Evolutionary conservation across 1,140 invertebrate species (phyloP), one percentile per base, ranked within the genome.

Genomic region (Euwallacea similis): DNA sequence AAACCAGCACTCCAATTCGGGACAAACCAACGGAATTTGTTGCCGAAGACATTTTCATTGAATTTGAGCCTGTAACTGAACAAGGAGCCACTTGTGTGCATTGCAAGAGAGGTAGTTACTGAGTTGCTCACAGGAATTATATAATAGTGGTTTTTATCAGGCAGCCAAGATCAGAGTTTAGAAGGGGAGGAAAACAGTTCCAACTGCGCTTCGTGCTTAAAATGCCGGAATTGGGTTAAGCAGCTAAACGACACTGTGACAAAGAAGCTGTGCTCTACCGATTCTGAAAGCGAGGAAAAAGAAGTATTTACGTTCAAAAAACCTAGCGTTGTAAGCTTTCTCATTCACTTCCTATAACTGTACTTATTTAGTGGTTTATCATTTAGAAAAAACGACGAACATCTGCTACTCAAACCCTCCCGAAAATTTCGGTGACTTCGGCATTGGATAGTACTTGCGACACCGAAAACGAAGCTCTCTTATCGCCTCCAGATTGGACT

Each of bases 201-300:
- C 8, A 73, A 72, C 68, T 73, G 71, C 42, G 59, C 66, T 55
- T 77, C 72, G 66, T 74, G 66, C 72, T 80, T 72, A 42, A 76
- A 66, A 78, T 79, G 72, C 80, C 79, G 76, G 75, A 79, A 67
- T 76, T 83, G 50, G 81, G 81, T 78, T 77, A 83, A 43, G 81
- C 74, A 74, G 10, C 16, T 74, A n/a, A 42, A 69, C 42, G 71
- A 70, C 10, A 75, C 42, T n/a, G 69, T 66, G 0, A 69, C 63
- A 9, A 69, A 68, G n/a, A 62, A 64, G 50, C 58, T 67, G 56
- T 72, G 71, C 54, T 68, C 47, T 21, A 75, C 72, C 13, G 75
- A 76, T 58, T 73, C 73, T 11, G 76, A 77, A 61, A 77, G 75
- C 50, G 76, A 77, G 33, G 63, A 15, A 6, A 74, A 77, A 55